phyloP scores from a whole-genome alignment of 2,888 invertebrate species.

The Ophraella communa region DNA sequence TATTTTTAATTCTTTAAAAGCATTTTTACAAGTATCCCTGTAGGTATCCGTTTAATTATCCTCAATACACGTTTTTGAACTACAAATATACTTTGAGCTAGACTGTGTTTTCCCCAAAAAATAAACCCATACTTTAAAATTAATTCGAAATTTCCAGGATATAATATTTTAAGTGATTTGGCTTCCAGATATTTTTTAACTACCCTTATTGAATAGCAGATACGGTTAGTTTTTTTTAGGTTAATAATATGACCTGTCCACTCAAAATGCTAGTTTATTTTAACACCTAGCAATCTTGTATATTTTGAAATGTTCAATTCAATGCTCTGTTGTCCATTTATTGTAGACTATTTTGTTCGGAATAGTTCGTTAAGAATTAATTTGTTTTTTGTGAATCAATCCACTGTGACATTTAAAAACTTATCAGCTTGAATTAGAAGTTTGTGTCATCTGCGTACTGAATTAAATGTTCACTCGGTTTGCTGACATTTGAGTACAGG shows the following conservation, averaged over 20 bases:
- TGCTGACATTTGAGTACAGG: too few species aligned
- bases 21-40: neutral
- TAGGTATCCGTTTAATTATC: neutral
- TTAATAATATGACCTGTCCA: neutral
- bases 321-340: too few species aligned
- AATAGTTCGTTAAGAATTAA: too few species aligned
- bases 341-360: too few species aligned
- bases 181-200: neutral
- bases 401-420: too few species aligned
- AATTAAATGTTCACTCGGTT: too few species aligned
- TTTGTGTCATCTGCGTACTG: too few species aligned
- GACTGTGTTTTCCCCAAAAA: constrained; percentile 6
- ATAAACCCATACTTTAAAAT: neutral
- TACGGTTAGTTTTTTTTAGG: neutral
- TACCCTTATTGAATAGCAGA: constrained; percentile 1
- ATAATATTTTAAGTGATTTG: neutral
- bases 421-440: too few species aligned
- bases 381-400: too few species aligned
- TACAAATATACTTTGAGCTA: neutral
- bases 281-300: neutral
- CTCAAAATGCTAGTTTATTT: neutral
- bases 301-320: too few species aligned
- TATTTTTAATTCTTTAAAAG: neutral
- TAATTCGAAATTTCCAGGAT: neutral
- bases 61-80: neutral